A percentile compares a stretch with the other conserved stretches of the same genome.
These are phyloP conservation scores for Muschampia plurimacula DNA, from an alignment of 2,888 invertebrate genomes.

Conservation along the genomic window DNA sequence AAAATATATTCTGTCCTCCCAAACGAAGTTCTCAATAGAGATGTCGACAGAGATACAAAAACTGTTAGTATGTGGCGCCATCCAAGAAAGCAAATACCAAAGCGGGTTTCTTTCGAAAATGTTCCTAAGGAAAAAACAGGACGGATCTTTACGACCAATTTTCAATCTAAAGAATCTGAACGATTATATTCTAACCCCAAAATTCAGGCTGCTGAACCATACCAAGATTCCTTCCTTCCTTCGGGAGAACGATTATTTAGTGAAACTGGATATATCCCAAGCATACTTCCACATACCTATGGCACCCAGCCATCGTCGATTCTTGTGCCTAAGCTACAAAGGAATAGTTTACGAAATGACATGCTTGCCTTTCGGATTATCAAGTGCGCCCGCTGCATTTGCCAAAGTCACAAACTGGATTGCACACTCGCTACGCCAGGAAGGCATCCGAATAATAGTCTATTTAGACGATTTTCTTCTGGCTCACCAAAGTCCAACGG, in stretches of 20 bases:
- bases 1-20: background rate
- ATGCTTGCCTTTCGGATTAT: background rate
- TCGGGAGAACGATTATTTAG: background rate
- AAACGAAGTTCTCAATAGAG: background rate
- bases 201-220: constrained; percentile 1
- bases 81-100: background rate
- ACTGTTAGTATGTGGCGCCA: background rate
- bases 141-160: background rate
- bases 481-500: background rate
- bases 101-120: background rate
- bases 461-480: constrained; percentile 4
- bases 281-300: constrained; percentile 2
- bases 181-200: background rate
- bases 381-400: background rate
- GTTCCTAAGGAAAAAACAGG: background rate
- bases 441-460: background rate
- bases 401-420: constrained; percentile 1
- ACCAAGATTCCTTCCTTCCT: background rate
- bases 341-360: background rate
- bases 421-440: background rate
- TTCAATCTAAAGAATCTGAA: background rate
- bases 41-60: background rate
- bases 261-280: background rate
- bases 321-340: background rate
- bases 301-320: background rate